A percentile compares a stretch with the other conserved stretches of the same genome.
phyloP scores from a whole-genome alignment of 1,140 invertebrate genomes.

The Nasonia vitripennis region DNA sequence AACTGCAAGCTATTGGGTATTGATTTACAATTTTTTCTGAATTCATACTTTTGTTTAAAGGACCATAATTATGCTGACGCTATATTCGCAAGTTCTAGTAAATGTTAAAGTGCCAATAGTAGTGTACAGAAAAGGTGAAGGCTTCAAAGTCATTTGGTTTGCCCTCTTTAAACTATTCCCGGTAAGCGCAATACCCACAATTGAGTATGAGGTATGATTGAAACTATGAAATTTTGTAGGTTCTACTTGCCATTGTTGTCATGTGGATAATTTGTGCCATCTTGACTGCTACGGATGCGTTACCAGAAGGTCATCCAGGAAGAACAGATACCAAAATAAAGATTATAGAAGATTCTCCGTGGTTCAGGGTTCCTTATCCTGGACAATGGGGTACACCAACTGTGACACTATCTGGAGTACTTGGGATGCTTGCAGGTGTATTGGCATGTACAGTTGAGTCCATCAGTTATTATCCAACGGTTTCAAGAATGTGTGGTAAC shows the following conservation, averaged over 20 bases:
- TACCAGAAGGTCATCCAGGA: conserved; percentile 82
- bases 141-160: conserved; percentile 79
- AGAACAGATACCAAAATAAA: conserved; percentile 86
- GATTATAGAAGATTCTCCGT: conserved; percentile 84
- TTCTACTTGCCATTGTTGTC: conserved; percentile 86
- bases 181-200: conserved; percentile 74
- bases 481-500: conserved; percentile 86
- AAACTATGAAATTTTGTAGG: conserved; percentile 72
- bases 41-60: conserved; percentile 75
- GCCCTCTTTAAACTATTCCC: conserved; percentile 89
- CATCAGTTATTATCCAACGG: conserved; percentile 92
- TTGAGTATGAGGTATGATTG: neutral
- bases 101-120: conserved; percentile 81
- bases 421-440: conserved; percentile 90
- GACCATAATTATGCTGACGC: conserved; percentile 85
- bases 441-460: conserved; percentile 90
- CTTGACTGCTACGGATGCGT: conserved; percentile 81
- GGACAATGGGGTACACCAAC: conserved; percentile 92
- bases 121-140: conserved; percentile 77
- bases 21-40: neutral
- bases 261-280: conserved; percentile 88
- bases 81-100: conserved; percentile 88
- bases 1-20: neutral
- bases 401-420: conserved; percentile 82
- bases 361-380: conserved; percentile 92